Evolutionary conservation across 2,888 invertebrate species (phyloP), one percentile per base, ranked within the genome.

Genomic region (Drosophila cognata): DNA sequence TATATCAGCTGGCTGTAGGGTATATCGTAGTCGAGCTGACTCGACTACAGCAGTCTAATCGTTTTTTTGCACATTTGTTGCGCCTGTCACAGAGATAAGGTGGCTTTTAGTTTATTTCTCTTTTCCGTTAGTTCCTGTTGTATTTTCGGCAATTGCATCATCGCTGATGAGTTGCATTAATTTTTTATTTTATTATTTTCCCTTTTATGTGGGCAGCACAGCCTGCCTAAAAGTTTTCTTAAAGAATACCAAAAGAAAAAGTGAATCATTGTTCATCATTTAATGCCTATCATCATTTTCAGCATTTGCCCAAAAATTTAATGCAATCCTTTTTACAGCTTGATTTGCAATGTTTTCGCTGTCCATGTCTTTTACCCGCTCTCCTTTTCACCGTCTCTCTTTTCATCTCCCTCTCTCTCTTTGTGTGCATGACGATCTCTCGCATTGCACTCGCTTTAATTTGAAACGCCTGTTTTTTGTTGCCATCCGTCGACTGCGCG

Each of bases 401-500:
- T 16, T 25, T 36, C 31, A 36, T 43, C 13, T 56, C 28, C 21
- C 18, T 46, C 36, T 51, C 58, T 46, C 21, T 38, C 13, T 28
- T 53, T 29, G 35, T 48, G 55, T 58, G 55, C 33, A 51, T 56
- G 50, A 65, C 60, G 72, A 67, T 79, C 77, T 80, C 80, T 74
- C 69, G 72, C 74, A 62, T 71, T 72, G 74, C 71, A 71, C 78
- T 87, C 76, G 72, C 71, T 74, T 74, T 73, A 84, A 76, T 81
- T 86, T 74, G 74, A 88, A 67, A 75, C 31, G 74, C 63, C 76
- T 74, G 55, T 41, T 67, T 21, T 55, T 50, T 38, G 55, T 66
- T 48, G 53, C 71, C 79, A 77, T 74, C 58, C 69, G 61, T 53
- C 53, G 63, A 57, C 52, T 70, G 52, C 33, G 16, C 38, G 36